Base-by-base conservation (phyloP, 2,113 vertebrate species). In the Oryzias javanicus region DNA sequence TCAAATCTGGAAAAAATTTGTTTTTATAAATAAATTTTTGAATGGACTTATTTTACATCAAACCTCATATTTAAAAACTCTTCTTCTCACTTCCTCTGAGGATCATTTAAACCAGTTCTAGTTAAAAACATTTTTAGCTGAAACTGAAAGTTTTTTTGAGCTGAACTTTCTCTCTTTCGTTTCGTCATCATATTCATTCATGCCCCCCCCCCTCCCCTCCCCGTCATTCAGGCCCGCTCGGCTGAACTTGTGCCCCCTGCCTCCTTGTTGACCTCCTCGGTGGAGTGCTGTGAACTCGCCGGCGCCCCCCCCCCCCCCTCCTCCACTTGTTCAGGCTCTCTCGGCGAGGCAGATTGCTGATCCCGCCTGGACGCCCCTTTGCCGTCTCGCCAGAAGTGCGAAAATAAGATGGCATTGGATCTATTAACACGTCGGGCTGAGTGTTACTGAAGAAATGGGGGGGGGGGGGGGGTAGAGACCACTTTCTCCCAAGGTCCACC, bases 381-480 rank as follows among this genome's bases (percentile, higher is more conserved):
- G 86, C 88, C 86, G 85, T 92, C 61, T 90, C 86, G n/a, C n/a
- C 74, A 79, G 87, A 93, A 91, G 92, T 94, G 92, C 90, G 93
- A 95, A 95, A 94, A 93, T 91, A 93, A 93, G 91, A 93, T 94
- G 91, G 92, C 90, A 88, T 93, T 91, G 92, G 89, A 88, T 90
- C 92, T 93, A 94, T 94, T 94, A 94, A 92, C 92, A 95, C 89
- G 46, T 93, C 85, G 89, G 83, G 70, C 87, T 82, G 86, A 92
- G 90, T 90, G 91, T 92, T 91, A 92, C 67, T 76, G 87, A 87
- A 86, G n/a, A n/a, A n/a, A n/a, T n/a, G n/a, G n/a, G n/a, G n/a
- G n/a, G n/a, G n/a, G 82, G 89, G 29, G 65, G 62, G 60, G 72
- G 82, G 80, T 74, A 60, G 65, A 83, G 78, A 79, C 81, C 80